These are phyloP conservation scores for Volucella bombylans DNA, from an alignment of 2,888 invertebrate genomes.

Conservation along the genomic window DNA sequence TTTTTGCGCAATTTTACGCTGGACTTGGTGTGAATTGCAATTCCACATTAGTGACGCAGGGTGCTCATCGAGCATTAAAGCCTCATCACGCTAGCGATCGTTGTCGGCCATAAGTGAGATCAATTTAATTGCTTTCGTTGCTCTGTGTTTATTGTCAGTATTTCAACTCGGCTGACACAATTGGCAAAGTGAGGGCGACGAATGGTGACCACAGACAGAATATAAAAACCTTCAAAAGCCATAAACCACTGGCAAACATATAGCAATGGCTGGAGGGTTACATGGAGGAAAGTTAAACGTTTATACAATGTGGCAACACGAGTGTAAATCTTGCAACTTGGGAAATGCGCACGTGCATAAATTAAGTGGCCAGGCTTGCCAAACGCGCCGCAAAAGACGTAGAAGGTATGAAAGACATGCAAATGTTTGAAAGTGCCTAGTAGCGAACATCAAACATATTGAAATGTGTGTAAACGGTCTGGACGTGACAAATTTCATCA, in stretches of 20 bases:
- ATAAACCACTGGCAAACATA: constrained; percentile 6
- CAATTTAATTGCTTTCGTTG: constrained; percentile 29
- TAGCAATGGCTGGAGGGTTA: background rate
- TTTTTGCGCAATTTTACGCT: constrained; percentile 23
- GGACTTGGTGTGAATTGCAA: background rate
- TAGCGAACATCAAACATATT: too few relatives aligned
- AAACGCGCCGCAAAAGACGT: background rate
- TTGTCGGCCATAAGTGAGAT: constrained; percentile 27
- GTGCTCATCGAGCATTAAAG: background rate
- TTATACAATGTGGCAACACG: constrained; percentile 34
- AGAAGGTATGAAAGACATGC: background rate
- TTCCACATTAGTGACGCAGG: background rate
- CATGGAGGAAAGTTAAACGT: constrained; percentile 45
- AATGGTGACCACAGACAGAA: constrained; percentile 4
- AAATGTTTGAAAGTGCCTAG: background rate
- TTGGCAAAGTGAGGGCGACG: constrained; percentile 25
- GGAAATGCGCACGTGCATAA: constrained; percentile 45
- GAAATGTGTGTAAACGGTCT: too few relatives aligned
- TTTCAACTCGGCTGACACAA: constrained; percentile 36
- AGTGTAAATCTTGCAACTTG: constrained; percentile 12
- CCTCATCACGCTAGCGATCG: background rate
- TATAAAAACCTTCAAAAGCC: background rate
- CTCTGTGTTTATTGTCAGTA: constrained; percentile 18
- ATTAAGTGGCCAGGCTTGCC: background rate
- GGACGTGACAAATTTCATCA: too few relatives aligned